Percentiles rank a stretch among this genome's conserved stretches.
Evolutionary conservation across 2,888 invertebrate genomes (phyloP).

Genomic region (Zhuqinia jingwanae): DNA sequence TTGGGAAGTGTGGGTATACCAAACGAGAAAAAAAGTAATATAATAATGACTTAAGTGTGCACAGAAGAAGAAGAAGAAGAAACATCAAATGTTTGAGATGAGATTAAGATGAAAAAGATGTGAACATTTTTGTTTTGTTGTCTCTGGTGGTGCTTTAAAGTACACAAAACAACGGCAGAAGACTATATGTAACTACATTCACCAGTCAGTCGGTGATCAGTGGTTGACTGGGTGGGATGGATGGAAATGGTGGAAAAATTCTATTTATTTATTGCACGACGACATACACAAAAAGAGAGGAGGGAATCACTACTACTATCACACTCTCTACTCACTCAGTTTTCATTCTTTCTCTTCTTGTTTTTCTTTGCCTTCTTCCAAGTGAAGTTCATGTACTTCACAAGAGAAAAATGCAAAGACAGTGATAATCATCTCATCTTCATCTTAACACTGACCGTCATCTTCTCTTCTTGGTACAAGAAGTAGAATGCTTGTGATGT

Average conservation of each 20-base stretch:
- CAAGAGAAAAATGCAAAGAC: not conserved
- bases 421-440: not conserved
- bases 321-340: not conserved
- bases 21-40: slow-evolving; percentile 14
- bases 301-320: too few relatives aligned
- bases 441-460: not conserved
- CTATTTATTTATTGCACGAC: not conserved
- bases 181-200: not conserved
- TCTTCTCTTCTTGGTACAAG: not conserved
- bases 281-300: not conserved
- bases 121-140: slow-evolving; percentile 15
- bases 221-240: slow-evolving; percentile 63
- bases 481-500: not conserved
- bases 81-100: not conserved
- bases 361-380: not conserved
- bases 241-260: slow-evolving; percentile 37
- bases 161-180: slow-evolving; percentile 8
- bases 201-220: slow-evolving; percentile 60
- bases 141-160: not conserved
- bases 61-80: not conserved
- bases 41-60: slow-evolving; percentile 17
- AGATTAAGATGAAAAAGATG: too few relatives aligned
- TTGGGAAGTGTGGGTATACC: not conserved
- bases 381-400: not conserved
- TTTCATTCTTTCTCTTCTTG: slow-evolving; percentile 24